Base-by-base conservation (phyloP, 2,113 vertebrate genomes). In the Dipodomys ordii region DNA sequence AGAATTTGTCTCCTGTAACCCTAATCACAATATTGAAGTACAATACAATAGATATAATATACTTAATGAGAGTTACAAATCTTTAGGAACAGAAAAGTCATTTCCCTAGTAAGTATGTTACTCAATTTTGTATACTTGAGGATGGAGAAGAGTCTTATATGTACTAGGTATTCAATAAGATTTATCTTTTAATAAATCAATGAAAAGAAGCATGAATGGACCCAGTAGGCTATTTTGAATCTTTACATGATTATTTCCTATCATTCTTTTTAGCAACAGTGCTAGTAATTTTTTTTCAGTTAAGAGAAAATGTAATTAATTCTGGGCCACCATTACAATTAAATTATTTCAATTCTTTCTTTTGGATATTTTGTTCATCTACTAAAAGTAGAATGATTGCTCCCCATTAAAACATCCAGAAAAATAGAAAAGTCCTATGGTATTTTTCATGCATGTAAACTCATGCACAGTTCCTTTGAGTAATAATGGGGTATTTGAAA, bases 401-500 rank as follows among this genome's bases (percentile, higher is more conserved):
- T 73, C 30, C 78, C 27, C 79, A 39, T 44, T 32, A 83, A 6
- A 69, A 10, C 7, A 86, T 83, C 57, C 79, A 18, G 53, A 27
- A 89, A 32, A 35, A 83, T 23, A 60, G 32, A 72, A 73, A 78
- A n/a, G 23, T 82, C 74, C 60, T 22, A 44, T 23, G 23, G 7
- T 27, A 32, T 76, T 91, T 88, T 69, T 32, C 67, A 53, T 35
- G 2, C 12, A 72, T 18, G 22, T 39, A 30, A 74, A 44, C 20
- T 62, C 57, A 82, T 77, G 62, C 44, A 68, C 44, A 67, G 35
- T 53, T 77, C n/a, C 13, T 86, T 35, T 53, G 92, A 86, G 35
- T 25, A 88, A 89, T 60, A 88, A 81, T 77, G 2, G 76, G 25
- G 65, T 23, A 89, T 87, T 87, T 90, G 79, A 32, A 90, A 92